phyloP scores from a whole-genome alignment of 2,888 invertebrate species.

The Tinea semifulvella region DNA sequence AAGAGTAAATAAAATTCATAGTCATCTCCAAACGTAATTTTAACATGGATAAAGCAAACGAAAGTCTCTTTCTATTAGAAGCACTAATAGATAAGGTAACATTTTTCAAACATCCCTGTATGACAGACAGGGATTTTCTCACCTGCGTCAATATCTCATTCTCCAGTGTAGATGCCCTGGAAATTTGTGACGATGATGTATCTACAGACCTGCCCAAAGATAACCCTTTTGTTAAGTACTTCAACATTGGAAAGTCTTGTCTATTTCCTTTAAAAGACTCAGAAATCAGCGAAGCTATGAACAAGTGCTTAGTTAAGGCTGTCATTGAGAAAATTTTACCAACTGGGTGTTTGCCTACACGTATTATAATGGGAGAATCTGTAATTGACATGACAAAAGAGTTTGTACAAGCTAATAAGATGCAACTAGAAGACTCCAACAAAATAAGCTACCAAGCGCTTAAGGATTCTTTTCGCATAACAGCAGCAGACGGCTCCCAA shows the following conservation, averaged over 20 bases:
- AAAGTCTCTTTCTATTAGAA: constrained; percentile 70
- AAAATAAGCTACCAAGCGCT: constrained; percentile 45
- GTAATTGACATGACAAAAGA: constrained; percentile 68
- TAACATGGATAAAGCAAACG: constrained; percentile 22
- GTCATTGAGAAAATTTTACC: constrained; percentile 69
- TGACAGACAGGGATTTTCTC: constrained; percentile 56
- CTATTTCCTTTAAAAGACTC: constrained; percentile 69
- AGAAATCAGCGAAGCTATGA: constrained; percentile 59
- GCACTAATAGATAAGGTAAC: constrained; percentile 66
- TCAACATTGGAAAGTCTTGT: constrained; percentile 73
- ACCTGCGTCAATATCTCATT: constrained; percentile 72
- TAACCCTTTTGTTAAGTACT: constrained; percentile 49
- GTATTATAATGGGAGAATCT: constrained; percentile 66
- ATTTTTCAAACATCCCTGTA: constrained; percentile 48
- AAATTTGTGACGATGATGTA: constrained; percentile 70
- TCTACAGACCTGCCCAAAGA: constrained; percentile 39
- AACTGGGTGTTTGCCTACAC: constrained; percentile 69
- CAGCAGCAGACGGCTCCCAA: constrained; percentile 50
- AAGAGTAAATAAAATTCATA: constrained; percentile 2
- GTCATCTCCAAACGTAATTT: constrained; percentile 5
- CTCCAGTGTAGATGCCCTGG: constrained; percentile 64
- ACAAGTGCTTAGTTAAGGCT: constrained; percentile 64
- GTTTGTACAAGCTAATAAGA: constrained; percentile 62
- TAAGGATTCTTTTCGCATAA: constrained; percentile 68
- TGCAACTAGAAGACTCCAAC: constrained; percentile 30